Conservation (phyloP, 2,113 vertebrate genomes). For the Climacteris rufus region DNA sequence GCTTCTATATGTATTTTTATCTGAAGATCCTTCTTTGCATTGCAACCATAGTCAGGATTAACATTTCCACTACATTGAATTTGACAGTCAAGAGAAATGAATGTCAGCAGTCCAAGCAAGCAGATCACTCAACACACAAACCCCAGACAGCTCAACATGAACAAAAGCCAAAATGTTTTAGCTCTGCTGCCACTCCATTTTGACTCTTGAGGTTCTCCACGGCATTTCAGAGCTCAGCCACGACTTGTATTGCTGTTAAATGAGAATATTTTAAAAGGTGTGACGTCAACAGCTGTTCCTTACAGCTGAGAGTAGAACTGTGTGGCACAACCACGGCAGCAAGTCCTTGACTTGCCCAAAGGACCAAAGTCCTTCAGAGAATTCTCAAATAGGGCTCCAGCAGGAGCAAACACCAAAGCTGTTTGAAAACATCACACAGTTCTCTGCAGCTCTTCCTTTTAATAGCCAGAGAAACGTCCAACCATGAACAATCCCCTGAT, state of each 20-base stretch:
- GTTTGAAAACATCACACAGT: background rate
- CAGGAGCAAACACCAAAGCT: background rate
- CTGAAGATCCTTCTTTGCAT: background rate
- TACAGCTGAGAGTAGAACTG: background rate
- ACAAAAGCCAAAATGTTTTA: background rate
- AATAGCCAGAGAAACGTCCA: background rate
- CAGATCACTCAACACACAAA: background rate
- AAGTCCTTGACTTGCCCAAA: background rate
- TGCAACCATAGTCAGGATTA: background rate
- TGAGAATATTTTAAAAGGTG: background rate
- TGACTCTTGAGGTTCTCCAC: background rate
- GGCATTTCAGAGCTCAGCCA: background rate
- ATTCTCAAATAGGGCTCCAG: background rate
- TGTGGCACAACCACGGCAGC: background rate
- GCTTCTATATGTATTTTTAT: background rate
- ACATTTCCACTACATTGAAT: background rate
- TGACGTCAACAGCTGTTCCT: background rate
- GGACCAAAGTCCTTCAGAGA: background rate
- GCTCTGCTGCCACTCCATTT: background rate
- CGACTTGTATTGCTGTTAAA: background rate
- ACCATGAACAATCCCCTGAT: rapidly evolving
- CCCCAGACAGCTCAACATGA: background rate
- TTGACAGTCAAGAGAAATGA: background rate
- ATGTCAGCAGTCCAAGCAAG: background rate
- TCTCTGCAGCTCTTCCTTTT: background rate